Conservation (phyloP, 2,888 invertebrate species). For the Nomada fucata region DNA sequence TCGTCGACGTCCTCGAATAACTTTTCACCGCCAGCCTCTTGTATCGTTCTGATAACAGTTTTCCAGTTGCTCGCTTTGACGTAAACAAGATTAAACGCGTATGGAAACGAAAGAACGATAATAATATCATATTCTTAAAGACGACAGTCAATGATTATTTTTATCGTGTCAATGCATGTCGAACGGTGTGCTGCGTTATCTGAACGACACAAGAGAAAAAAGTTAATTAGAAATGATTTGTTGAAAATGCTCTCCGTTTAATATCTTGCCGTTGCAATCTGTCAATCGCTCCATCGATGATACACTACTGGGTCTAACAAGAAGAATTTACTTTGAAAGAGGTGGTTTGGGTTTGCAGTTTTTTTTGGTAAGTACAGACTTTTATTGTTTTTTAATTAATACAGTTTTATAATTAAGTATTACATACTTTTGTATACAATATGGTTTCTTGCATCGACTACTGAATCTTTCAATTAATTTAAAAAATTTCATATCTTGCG, state of each 20-base stretch:
- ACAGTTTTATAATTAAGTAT: neutral
- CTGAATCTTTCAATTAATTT: too few species aligned
- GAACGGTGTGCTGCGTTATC: slow-evolving; percentile 14
- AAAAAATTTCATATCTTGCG: too few species aligned
- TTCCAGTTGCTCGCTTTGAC: slow-evolving; percentile 69
- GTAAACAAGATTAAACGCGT: slow-evolving; percentile 60
- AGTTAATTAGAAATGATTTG: neutral
- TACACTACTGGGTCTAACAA: slow-evolving; percentile 18
- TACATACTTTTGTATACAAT: too few species aligned
- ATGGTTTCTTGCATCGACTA: too few species aligned
- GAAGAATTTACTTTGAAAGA: slow-evolving; percentile 2
- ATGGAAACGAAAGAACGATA: neutral
- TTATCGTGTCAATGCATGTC: neutral
- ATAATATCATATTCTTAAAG: slow-evolving; percentile 9
- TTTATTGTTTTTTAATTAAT: neutral
- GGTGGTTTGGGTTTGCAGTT: slow-evolving; percentile 10
- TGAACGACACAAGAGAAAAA: slow-evolving; percentile 11
- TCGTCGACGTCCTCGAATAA: slow-evolving; percentile 52
- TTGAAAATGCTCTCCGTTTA: neutral
- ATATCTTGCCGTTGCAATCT: slow-evolving; percentile 2
- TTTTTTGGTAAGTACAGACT: slow-evolving; percentile 32
- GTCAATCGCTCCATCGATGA: slow-evolving; percentile 42
- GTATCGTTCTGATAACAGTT: slow-evolving; percentile 68
- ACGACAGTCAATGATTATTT: slow-evolving; percentile 21
- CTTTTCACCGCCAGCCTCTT: slow-evolving; percentile 58